Evolutionary conservation across 2,113 vertebrate genomes (phyloP).

Genomic region (Tricholaema leucomelas): DNA sequence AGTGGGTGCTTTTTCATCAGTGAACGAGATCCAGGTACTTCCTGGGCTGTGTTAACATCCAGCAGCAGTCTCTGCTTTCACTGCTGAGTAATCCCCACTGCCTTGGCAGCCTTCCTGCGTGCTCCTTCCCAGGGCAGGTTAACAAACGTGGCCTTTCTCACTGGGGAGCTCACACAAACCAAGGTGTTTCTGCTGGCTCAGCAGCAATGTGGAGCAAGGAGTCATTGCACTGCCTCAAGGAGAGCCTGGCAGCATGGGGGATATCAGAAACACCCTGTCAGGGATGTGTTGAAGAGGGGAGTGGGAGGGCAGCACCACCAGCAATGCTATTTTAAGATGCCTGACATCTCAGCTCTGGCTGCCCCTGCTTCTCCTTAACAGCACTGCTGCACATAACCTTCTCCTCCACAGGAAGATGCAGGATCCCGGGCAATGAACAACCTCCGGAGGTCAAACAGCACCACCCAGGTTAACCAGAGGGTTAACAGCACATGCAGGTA

Average conservation of each 20-base stretch:
- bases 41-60: not conserved
- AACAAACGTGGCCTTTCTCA: not conserved
- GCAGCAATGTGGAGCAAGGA: not conserved
- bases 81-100: not conserved
- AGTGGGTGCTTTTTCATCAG: not conserved
- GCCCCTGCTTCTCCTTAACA: fast-evolving
- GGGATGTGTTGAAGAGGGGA: not conserved
- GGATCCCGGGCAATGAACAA: constrained; percentile 88
- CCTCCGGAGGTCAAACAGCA: constrained; percentile 89
- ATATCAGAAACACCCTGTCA: fast-evolving
- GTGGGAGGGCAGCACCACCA: not conserved
- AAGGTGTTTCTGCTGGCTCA: not conserved
- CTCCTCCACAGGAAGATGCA: constrained; percentile 70
- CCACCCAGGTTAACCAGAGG: constrained; percentile 87
- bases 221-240: not conserved
- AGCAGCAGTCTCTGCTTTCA: not conserved
- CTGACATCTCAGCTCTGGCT: not conserved
- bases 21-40: not conserved
- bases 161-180: not conserved
- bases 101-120: not conserved
- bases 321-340: not conserved
- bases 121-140: not conserved
- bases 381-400: fast-evolving
- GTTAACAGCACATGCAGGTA: constrained; percentile 78
- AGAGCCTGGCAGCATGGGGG: not conserved